A percentile compares a stretch with the other conserved stretches of the same genome.
Conservation (phyloP, 2,888 invertebrate genomes). For the Scaeva pyrastri region DNA sequence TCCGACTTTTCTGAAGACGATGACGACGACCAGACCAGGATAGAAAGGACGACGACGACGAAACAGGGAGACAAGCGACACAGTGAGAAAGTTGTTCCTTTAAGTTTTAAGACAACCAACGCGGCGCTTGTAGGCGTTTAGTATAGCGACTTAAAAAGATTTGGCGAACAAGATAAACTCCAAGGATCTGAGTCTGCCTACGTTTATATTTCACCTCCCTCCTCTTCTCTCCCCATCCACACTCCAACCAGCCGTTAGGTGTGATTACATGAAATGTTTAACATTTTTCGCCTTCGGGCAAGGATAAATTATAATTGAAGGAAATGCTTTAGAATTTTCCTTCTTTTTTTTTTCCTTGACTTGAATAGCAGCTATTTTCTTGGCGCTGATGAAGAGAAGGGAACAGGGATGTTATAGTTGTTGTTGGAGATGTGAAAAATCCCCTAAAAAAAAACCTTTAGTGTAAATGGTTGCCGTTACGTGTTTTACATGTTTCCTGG, state of each 20-base stretch:
- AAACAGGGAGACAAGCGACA: background rate
- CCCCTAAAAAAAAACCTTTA: background rate
- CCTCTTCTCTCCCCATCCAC: background rate
- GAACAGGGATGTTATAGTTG: background rate
- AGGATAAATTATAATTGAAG: conserved; percentile 58
- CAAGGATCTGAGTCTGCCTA: conserved; percentile 27
- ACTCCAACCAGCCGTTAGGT: conserved; percentile 1
- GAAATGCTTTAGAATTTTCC: conserved; percentile 20
- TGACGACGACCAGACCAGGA: background rate
- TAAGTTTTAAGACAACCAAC: too few species aligned
- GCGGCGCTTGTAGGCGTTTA: conserved; percentile 41
- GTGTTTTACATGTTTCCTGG: conserved; percentile 38
- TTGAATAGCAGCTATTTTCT: conserved; percentile 9
- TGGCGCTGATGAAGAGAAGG: too few species aligned
- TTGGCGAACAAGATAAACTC: conserved; percentile 27
- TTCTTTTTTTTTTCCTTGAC: conserved; percentile 6
- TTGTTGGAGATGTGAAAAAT: background rate
- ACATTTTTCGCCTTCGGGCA: conserved; percentile 44
- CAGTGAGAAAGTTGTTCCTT: conserved; percentile 26
- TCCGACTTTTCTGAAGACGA: background rate
- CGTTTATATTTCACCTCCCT: background rate
- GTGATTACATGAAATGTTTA: conserved; percentile 61
- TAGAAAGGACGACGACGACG: too few species aligned
- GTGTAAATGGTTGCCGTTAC: conserved; percentile 13
- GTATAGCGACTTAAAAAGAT: conserved; percentile 20